A percentile compares a stretch with the other conserved stretches of the same genome.
phyloP scores from a whole-genome alignment of 2,888 invertebrate genomes.

The Cartodere bifasciata region DNA sequence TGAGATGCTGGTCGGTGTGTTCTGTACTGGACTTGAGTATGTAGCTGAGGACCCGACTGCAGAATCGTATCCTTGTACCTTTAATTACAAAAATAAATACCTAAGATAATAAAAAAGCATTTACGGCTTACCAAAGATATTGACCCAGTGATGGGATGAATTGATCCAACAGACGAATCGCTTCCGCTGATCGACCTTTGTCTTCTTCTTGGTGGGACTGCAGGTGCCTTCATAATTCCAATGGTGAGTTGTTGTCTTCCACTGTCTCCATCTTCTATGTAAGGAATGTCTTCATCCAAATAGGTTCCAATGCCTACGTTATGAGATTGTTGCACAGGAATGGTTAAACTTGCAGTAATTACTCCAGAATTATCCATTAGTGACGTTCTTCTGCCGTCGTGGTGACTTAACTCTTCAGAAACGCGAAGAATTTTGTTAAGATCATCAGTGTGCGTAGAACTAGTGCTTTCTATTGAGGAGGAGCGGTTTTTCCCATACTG shows the following conservation, averaged over 20 bases:
- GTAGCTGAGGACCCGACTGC: slow-evolving; percentile 52
- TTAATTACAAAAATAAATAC: neutral
- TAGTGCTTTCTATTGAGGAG: slow-evolving; percentile 31
- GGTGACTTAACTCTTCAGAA: slow-evolving; percentile 19
- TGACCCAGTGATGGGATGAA: slow-evolving; percentile 34
- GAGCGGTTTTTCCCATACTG: slow-evolving; percentile 31
- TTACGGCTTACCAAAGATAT: slow-evolving; percentile 27
- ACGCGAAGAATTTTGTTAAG: slow-evolving; percentile 28
- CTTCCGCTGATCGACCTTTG: slow-evolving; percentile 38
- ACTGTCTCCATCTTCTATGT: slow-evolving; percentile 44
- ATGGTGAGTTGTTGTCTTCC: slow-evolving; percentile 31
- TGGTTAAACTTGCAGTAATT: slow-evolving; percentile 70
- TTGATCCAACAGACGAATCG: slow-evolving; percentile 35
- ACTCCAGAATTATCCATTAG: slow-evolving; percentile 44
- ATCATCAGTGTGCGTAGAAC: slow-evolving; percentile 43
- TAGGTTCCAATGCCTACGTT: slow-evolving; percentile 35
- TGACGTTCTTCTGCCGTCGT: slow-evolving; percentile 41
- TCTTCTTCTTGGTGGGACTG: slow-evolving; percentile 32
- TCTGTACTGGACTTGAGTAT: slow-evolving; percentile 40
- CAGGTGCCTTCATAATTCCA: slow-evolving; percentile 28
- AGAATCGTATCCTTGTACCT: slow-evolving; percentile 39
- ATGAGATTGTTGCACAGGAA: slow-evolving; percentile 41
- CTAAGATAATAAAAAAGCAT: slow-evolving; percentile 4
- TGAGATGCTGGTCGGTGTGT: slow-evolving; percentile 32
- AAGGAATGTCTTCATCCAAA: slow-evolving; percentile 55